Base-by-base conservation (phyloP, 2,113 vertebrate genomes). In the Amblyopsis rosae region DNA sequence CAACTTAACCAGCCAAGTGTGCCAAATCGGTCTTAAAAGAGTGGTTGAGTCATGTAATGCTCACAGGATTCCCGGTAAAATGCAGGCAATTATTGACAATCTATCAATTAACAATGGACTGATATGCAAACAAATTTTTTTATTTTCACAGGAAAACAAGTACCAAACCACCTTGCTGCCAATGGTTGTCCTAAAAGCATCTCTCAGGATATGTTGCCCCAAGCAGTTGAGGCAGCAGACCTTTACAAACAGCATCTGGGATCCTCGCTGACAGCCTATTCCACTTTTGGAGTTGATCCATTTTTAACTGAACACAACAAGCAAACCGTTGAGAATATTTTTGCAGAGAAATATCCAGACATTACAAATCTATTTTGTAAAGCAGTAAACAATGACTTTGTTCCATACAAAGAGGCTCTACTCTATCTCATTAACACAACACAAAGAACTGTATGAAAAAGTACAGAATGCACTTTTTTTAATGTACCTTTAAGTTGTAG, bases 11-110 rank as follows among this genome's bases (percentile, higher is more conserved):
- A 17, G 16, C 17, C 56, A n/a, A 35, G 56, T 73, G 65, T 62
- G 64, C 12, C 41, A 59, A 62, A 76, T 71, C 70, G 74, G 62
- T 66, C 15, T 70, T 71, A 49, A 55, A 59, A 58, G 51, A 12
- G 15, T 62, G 58, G 64, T 67, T 8, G 48, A 67, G 59, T 67
- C 70, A 46, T 67, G 56, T 47, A 66, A 67, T 55, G 32, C 49
- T 33, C 63, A 65, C 12, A 0, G 9, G 9, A 70, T 70, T 47
- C 53, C 53, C 48, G 61, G 60, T 71, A 45, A 51, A 9, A 9
- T 51, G 3, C 26, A 26, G 26, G 2, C 49, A 26, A 26, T 26
- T 26, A 26, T 26, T 26, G 19, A 19, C 19, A 19, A 19, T 19
- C 19, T 19, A 19, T 19, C 19, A 19, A 19, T 19, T 19, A 2